These are phyloP conservation scores for Grallaria varia DNA, from an alignment of 2,113 vertebrate genomes.

Conservation along the genomic window DNA sequence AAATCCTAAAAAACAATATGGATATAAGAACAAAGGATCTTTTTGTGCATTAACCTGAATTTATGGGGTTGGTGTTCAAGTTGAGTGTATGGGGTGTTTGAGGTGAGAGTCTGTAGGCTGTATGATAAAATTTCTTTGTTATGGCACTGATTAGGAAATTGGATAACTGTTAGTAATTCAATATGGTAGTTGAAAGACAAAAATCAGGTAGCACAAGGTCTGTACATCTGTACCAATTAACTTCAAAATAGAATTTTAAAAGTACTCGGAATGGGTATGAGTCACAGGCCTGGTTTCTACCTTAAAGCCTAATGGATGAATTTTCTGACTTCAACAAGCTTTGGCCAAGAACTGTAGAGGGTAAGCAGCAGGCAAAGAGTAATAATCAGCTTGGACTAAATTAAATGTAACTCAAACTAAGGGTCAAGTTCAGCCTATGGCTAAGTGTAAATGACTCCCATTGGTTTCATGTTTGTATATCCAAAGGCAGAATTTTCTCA, in stretches of 20 bases:
- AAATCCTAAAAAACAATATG: background rate
- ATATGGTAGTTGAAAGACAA: background rate
- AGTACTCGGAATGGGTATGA: background rate
- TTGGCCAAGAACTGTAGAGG: background rate
- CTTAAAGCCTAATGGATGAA: background rate
- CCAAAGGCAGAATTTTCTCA: slow-evolving; percentile 13
- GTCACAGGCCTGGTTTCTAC: background rate
- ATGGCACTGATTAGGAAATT: background rate
- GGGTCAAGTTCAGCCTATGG: slow-evolving; percentile 15
- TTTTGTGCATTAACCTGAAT: background rate
- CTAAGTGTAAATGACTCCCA: background rate
- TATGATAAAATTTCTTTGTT: background rate
- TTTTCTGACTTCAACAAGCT: background rate
- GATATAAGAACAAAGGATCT: background rate
- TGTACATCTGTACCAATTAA: background rate
- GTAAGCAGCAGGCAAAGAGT: background rate
- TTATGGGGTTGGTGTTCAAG: background rate
- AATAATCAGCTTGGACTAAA: slow-evolving; percentile 4
- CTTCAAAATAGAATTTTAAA: background rate
- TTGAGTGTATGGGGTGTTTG: background rate
- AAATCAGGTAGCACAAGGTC: background rate
- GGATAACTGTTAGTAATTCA: background rate
- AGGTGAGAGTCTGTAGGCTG: background rate
- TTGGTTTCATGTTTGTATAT: background rate
- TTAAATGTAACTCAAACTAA: background rate